Evolutionary conservation across 1,140 invertebrate genomes (phyloP).

Genomic region (Pararge aegeria): DNA sequence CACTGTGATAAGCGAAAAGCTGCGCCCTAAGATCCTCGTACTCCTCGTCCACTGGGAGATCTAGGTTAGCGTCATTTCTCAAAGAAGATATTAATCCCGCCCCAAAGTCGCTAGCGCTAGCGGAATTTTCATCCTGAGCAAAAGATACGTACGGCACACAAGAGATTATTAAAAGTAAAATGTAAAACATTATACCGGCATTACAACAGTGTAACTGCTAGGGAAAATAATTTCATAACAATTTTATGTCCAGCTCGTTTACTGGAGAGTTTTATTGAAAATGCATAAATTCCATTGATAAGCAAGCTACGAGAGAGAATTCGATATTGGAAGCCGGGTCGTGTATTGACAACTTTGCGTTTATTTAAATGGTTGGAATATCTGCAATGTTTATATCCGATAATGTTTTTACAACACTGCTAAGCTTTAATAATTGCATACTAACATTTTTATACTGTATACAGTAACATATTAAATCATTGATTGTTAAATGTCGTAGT

Average conservation of each 20-base stretch:
- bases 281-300: slow-evolving; percentile 65
- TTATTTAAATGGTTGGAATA: slow-evolving; percentile 14
- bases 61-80: slow-evolving; percentile 56
- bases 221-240: slow-evolving; percentile 34
- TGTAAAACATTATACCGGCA: slow-evolving; percentile 43
- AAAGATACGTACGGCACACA: slow-evolving; percentile 20
- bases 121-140: slow-evolving; percentile 26
- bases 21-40: slow-evolving; percentile 69
- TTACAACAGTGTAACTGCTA: slow-evolving; percentile 23
- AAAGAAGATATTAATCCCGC: slow-evolving; percentile 39
- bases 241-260: slow-evolving; percentile 42
- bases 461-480: too few species aligned
- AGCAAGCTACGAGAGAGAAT: slow-evolving; percentile 37
- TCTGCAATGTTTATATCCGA: neutral
- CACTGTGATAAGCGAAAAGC: slow-evolving; percentile 60
- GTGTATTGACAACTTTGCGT: slow-evolving; percentile 12
- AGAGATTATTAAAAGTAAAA: slow-evolving; percentile 39
- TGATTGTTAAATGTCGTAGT: too few species aligned
- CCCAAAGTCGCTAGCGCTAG: slow-evolving; percentile 37
- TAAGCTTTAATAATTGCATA: too few species aligned
- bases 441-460: too few species aligned
- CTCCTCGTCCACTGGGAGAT: slow-evolving; percentile 62
- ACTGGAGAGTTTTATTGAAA: slow-evolving; percentile 58
- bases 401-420: too few species aligned
- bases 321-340: slow-evolving; percentile 15